Evolutionary conservation across 1,140 invertebrate species (phyloP).

Genomic region (Tetragnatha versicolor): DNA sequence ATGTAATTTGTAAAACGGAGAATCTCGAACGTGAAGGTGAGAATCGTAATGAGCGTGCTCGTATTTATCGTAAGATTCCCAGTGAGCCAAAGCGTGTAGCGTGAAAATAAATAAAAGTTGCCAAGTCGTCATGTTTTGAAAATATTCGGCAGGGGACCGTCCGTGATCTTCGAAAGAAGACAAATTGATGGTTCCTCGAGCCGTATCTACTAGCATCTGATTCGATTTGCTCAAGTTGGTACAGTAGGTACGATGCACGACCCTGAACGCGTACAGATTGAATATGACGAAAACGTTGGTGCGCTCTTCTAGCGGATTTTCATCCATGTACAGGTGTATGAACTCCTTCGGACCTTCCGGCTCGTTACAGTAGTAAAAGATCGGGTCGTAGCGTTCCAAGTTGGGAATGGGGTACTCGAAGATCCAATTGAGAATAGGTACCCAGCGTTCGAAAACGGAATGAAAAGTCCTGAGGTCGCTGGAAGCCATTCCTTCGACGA

Average conservation of each 20-base stretch:
- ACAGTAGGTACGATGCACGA: background rate
- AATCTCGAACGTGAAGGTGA: background rate
- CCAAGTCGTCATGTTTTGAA: background rate
- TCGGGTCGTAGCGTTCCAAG: background rate
- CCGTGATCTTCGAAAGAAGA: background rate
- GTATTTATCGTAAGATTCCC: background rate
- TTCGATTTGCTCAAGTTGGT: background rate
- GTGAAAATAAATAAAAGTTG: background rate
- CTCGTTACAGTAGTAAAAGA: slow-evolving; percentile 1
- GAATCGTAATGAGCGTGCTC: slow-evolving; percentile 2
- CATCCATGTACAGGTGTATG: slow-evolving; percentile 1
- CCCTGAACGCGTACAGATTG: background rate
- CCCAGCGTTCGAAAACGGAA: background rate
- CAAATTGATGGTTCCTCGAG: background rate
- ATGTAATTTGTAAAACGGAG: background rate
- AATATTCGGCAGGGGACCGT: background rate
- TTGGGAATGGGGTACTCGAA: background rate
- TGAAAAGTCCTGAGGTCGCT: background rate
- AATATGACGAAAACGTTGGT: background rate
- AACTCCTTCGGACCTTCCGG: background rate
- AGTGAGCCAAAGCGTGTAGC: background rate
- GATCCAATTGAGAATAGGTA: background rate
- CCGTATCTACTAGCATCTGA: slow-evolving; percentile 1
- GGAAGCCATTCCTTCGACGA: background rate
- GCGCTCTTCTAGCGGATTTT: background rate